Evolutionary conservation across 1,140 invertebrate species (phyloP).

Genomic region (Bombus huntii): DNA sequence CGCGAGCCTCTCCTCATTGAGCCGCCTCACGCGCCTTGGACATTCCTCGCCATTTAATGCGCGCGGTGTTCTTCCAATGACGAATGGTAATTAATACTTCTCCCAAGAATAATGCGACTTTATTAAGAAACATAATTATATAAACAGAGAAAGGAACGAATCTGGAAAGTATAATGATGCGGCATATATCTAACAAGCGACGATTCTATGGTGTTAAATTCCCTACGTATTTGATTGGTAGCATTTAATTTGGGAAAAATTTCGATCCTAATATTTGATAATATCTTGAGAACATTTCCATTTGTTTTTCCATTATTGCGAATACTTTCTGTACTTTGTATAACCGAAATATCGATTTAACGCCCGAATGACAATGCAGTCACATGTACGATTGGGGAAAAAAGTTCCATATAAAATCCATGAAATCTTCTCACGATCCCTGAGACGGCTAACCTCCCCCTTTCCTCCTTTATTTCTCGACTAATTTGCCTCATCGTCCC

Average conservation of each 20-base stretch:
- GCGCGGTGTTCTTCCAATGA: not conserved
- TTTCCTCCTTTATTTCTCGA: not conserved
- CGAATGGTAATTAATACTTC: conserved; percentile 4
- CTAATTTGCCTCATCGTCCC: not conserved
- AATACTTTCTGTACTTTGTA: not conserved
- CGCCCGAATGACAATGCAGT: too few species aligned
- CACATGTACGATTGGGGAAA: not conserved
- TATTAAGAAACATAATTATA: not conserved
- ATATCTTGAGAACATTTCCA: not conserved
- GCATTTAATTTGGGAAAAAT: not conserved
- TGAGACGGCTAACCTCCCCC: too few species aligned
- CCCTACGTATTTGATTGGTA: not conserved
- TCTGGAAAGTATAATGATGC: not conserved
- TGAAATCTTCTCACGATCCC: not conserved
- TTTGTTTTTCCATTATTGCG: not conserved
- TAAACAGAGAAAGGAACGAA: not conserved
- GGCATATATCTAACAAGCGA: too few species aligned
- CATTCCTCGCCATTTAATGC: conserved; percentile 6
- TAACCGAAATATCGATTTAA: not conserved
- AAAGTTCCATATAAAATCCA: not conserved
- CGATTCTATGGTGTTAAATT: too few species aligned
- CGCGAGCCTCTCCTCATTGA: conserved; percentile 19
- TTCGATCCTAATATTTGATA: not conserved
- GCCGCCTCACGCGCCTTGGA: not conserved
- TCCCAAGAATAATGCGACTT: not conserved